A percentile compares a stretch with the other conserved stretches of the same genome.
These are phyloP conservation scores for Bombus fervidus DNA, from an alignment of 1,140 invertebrate genomes.

Conservation along the genomic window DNA sequence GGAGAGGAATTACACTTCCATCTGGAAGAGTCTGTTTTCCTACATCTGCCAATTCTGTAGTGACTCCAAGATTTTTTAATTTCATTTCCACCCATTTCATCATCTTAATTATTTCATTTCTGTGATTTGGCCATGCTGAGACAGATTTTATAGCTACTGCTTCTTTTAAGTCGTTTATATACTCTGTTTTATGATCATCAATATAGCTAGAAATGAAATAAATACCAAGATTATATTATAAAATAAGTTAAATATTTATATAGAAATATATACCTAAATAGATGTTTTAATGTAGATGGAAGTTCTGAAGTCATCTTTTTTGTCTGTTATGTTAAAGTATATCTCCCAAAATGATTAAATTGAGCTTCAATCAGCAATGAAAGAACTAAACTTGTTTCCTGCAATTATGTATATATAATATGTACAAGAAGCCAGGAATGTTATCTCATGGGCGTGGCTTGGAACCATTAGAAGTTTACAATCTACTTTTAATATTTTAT, in stretches of 20 bases:
- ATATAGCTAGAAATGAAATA: slow-evolving; percentile 85
- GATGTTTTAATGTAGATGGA: slow-evolving; percentile 57
- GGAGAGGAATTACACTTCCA: slow-evolving; percentile 89
- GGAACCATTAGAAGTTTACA: too few species aligned
- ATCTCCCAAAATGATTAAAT: background rate
- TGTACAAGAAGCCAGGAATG: too few species aligned
- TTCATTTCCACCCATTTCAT: slow-evolving; percentile 90
- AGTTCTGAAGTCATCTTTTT: slow-evolving; percentile 57
- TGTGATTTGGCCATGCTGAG: slow-evolving; percentile 93
- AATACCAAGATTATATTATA: background rate
- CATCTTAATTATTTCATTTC: slow-evolving; percentile 89
- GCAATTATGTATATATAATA: background rate
- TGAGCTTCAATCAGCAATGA: too few species aligned
- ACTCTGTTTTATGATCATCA: slow-evolving; percentile 89
- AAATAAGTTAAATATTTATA: slow-evolving; percentile 9
- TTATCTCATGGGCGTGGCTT: background rate
- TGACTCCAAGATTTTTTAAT: slow-evolving; percentile 90
- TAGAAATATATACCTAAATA: slow-evolving; percentile 60
- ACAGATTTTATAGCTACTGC: slow-evolving; percentile 97
- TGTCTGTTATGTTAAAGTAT: background rate
- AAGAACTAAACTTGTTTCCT: background rate
- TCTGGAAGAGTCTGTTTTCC: slow-evolving; percentile 90
- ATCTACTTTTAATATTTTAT: background rate
- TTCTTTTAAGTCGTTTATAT: slow-evolving; percentile 91
- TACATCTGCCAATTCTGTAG: slow-evolving; percentile 90